phyloP scores from a whole-genome alignment of 2,888 invertebrate genomes.

The Epirrhoe alternata region DNA sequence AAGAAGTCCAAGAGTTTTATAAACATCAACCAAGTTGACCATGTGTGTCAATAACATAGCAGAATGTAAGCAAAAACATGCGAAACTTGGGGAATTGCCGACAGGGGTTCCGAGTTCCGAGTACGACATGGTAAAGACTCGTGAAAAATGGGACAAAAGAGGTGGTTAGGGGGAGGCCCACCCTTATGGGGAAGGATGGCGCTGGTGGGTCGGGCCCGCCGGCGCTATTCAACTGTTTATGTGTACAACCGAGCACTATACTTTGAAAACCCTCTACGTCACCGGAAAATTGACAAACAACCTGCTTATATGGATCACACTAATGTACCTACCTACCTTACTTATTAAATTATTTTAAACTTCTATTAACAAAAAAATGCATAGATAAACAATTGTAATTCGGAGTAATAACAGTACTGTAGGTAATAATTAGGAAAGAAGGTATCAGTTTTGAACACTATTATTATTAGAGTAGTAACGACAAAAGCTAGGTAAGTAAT shows the following conservation, averaged over 20 bases:
- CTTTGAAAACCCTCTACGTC: constrained; percentile 73
- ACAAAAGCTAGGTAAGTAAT: neutral
- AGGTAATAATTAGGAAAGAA: neutral
- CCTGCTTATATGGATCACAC: constrained; percentile 54
- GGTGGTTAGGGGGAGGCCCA: constrained; percentile 47
- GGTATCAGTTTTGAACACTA: neutral
- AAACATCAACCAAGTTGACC: constrained; percentile 66
- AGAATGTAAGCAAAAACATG: constrained; percentile 65
- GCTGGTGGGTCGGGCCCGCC: constrained; percentile 42
- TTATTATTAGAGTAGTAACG: neutral
- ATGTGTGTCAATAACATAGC: constrained; percentile 67
- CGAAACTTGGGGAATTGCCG: constrained; percentile 57
- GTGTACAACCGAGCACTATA: constrained; percentile 69
- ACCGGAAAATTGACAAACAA: constrained; percentile 77
- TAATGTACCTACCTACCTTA: neutral
- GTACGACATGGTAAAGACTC: constrained; percentile 64
- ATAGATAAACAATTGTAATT: neutral
- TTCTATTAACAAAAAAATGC: neutral
- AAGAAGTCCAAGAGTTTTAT: constrained; percentile 30
- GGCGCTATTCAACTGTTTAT: constrained; percentile 72
- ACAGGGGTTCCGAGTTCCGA: constrained; percentile 48
- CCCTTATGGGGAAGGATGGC: constrained; percentile 37
- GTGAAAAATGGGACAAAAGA: constrained; percentile 71
- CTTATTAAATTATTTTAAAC: no score
- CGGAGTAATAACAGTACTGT: no score